A percentile compares a stretch with the other conserved stretches of the same genome.
Conservation (phyloP, 2,888 invertebrate genomes). For the Cyclophora albipunctata region DNA sequence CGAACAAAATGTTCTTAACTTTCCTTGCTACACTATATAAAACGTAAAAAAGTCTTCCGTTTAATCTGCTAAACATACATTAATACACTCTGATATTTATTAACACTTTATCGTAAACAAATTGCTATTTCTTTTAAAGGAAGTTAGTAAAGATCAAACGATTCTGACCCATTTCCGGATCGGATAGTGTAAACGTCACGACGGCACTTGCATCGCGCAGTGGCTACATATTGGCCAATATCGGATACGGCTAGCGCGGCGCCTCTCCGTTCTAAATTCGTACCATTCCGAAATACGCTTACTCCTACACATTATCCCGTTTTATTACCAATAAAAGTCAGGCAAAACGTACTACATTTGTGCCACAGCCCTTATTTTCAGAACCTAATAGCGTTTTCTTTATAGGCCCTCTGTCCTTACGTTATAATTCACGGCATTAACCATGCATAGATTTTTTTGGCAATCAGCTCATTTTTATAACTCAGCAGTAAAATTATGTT, state of each 20-base stretch:
- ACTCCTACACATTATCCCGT: slow-evolving; percentile 69
- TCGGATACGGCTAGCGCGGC: slow-evolving; percentile 42
- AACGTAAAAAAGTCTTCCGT: too few relatives aligned
- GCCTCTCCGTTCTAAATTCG: slow-evolving; percentile 67
- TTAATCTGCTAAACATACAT: too few relatives aligned
- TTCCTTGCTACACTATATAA: too few relatives aligned
- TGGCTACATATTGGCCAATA: slow-evolving; percentile 55
- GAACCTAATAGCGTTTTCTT: slow-evolving; percentile 64
- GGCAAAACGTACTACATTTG: slow-evolving; percentile 67
- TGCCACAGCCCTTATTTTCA: slow-evolving; percentile 66
- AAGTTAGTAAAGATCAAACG: background rate
- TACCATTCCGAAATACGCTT: slow-evolving; percentile 71
- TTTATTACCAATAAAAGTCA: slow-evolving; percentile 75
- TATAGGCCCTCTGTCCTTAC: slow-evolving; percentile 52
- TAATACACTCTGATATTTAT: too few relatives aligned
- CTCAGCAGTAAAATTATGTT: slow-evolving; percentile 55
- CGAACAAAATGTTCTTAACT: too few relatives aligned
- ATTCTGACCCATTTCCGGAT: slow-evolving; percentile 1
- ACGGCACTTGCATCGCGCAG: slow-evolving; percentile 24
- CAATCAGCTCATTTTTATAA: slow-evolving; percentile 59
- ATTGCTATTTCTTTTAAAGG: too few relatives aligned
- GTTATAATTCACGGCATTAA: slow-evolving; percentile 49
- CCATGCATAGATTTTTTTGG: slow-evolving; percentile 63
- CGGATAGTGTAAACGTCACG: slow-evolving; percentile 18
- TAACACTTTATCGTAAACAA: too few relatives aligned